Evolutionary conservation across 2,797 vertebrate species (phyloP), one percentile per base, ranked within the genome.

Genomic region (Hoplostethus atlanticus): DNA sequence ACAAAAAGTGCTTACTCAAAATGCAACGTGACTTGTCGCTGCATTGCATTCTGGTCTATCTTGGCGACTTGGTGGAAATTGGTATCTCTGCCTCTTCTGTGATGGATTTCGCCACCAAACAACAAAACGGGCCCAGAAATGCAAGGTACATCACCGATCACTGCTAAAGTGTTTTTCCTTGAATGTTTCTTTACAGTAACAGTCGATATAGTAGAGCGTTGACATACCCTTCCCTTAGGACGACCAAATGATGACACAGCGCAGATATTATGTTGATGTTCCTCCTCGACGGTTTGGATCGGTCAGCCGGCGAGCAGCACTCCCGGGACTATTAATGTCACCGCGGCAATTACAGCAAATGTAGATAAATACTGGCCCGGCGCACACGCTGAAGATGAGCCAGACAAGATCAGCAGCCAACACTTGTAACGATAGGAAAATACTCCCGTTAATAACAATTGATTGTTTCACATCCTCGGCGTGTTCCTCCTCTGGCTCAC

Each of bases 371-470:
- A 62, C 11, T 1, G 21, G 69, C 21, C 68, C 50, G 3, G 8
- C 60, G 12, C 47, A 38, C 4, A 36, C 36, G 17, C 16, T 9
- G 10, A 71, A 52, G 62, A 81, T 17, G 47, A 72, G 61, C 15
- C 68, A 34, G 9, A 34, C 51, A 64, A 78, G 78, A 85, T 57
- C 3, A 44, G 44, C 53, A 76, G 47, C 63, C 68, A 75, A 73
- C 52, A 54, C 30, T 65, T 38, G 47, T 46, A 57, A 57, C 16
- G 60, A 57, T 0, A 56, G 28, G 16, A 65, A 57, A 77, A 61
- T 73, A 59, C 48, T 31, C 65, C 46, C 61, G 61, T 80, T 71
- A 84, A 51, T 79, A 73, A 64, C 36, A 78, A 73, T 68, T 38
- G 25, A 77, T 69, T 55, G 17, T 63, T 11, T 68, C 71, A 71